Percentiles rank a stretch among this genome's conserved stretches.
Conservation (phyloP, 1,140 invertebrate genomes). For the Drosophila nebulosa region DNA sequence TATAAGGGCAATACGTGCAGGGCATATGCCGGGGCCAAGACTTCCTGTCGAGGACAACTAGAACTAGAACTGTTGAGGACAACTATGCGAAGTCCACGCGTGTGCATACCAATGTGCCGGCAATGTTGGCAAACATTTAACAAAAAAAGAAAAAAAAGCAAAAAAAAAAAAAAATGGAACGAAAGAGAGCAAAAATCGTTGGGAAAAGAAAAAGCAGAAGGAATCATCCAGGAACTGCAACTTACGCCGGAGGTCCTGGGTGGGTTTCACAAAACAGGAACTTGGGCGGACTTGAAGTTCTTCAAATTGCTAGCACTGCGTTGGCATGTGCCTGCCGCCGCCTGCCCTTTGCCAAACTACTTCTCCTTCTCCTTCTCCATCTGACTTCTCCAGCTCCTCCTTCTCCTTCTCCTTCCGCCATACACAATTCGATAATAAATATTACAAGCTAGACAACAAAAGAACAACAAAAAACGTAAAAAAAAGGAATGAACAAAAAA, state of each 20-base stretch:
- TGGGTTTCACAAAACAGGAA: conserved; percentile 27
- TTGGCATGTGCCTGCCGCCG: conserved; percentile 42
- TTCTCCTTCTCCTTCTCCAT: neutral
- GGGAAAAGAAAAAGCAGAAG: conserved; percentile 9
- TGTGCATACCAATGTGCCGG: conserved; percentile 68
- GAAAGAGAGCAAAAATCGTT: conserved; percentile 3
- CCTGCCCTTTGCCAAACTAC: neutral
- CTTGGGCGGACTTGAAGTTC: conserved; percentile 37
- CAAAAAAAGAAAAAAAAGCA: conserved; percentile 24
- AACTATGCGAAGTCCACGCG: conserved; percentile 73
- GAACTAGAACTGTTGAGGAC: conserved; percentile 19
- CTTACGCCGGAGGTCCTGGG: conserved; percentile 40
- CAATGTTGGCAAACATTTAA: conserved; percentile 74
- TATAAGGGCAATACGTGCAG: conserved; percentile 75
- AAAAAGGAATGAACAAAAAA: conserved; percentile 48
- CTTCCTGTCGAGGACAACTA: conserved; percentile 60
- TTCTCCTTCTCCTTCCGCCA: conserved; percentile 5
- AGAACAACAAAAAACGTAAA: conserved; percentile 16
- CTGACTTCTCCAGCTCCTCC: neutral
- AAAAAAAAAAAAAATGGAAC: too few relatives aligned
- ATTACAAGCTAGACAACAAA: conserved; percentile 75
- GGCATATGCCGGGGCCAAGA: conserved; percentile 66
- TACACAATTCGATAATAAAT: conserved; percentile 76
- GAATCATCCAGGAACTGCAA: conserved; percentile 52
- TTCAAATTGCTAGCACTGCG: conserved; percentile 63